Percentiles rank a stretch among this genome's conserved stretches.
These are phyloP conservation scores for Leuciscus idus DNA, from an alignment of 2,113 vertebrate species.

Conservation along the genomic window DNA sequence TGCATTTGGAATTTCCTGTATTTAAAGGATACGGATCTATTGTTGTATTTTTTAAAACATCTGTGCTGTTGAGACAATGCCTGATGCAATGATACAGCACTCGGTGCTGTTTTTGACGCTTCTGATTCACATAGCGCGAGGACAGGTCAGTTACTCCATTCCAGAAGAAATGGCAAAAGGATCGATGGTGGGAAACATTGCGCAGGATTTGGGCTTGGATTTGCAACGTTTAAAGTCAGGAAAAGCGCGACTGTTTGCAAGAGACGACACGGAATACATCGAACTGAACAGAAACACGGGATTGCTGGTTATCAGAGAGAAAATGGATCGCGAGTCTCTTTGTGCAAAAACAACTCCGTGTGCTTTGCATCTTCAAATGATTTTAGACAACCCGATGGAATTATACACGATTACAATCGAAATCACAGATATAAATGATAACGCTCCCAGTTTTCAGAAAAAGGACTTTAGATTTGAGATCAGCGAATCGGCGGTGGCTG, in stretches of 20 bases:
- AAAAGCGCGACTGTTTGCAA: background rate
- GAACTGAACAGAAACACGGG: background rate
- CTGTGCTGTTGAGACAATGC: background rate
- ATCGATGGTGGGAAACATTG: slow-evolving; percentile 30
- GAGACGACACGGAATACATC: slow-evolving; percentile 18
- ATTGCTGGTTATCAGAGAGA: background rate
- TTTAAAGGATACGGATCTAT: background rate
- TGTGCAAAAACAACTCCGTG: slow-evolving; percentile 26
- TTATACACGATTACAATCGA: slow-evolving; percentile 42
- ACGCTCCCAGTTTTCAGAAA: slow-evolving; percentile 10
- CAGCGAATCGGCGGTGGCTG: slow-evolving; percentile 6
- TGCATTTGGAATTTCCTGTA: background rate
- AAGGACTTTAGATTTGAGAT: background rate
- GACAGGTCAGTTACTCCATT: slow-evolving; percentile 23
- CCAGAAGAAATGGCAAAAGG: slow-evolving; percentile 31
- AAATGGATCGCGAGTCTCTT: slow-evolving; percentile 24
- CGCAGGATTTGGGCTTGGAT: slow-evolving; percentile 24
- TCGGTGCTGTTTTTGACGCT: background rate
- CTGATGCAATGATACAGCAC: background rate
- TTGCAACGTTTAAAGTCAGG: background rate
- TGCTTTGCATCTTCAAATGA: slow-evolving; percentile 7
- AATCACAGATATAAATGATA: slow-evolving; percentile 49
- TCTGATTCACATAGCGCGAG: background rate
- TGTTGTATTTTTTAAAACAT: background rate
- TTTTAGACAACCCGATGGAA: slow-evolving; percentile 38